These are phyloP conservation scores for Tachypleus tridentatus DNA, from an alignment of 1,140 invertebrate species.

Conservation along the genomic window DNA sequence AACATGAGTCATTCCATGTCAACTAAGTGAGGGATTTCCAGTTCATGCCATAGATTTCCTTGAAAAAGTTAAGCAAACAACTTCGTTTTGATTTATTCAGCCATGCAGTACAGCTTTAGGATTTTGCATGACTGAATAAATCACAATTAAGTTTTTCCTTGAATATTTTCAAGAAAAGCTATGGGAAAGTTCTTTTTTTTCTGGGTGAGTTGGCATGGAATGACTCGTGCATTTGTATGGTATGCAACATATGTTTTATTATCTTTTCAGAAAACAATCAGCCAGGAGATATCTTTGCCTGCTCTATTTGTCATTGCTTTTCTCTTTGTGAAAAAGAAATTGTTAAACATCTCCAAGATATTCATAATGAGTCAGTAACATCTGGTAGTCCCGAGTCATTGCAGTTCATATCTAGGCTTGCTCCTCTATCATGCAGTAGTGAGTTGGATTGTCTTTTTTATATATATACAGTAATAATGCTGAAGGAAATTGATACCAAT, in stretches of 20 bases:
- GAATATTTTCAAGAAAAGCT: neutral
- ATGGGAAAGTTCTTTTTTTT: neutral
- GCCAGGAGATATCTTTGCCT: constrained; percentile 1
- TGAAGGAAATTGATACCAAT: neutral
- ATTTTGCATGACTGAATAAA: neutral
- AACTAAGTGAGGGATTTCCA: too few species aligned
- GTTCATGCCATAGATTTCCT: too few species aligned
- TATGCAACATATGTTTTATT: neutral
- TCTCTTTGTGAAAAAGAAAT: neutral
- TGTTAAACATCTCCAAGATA: neutral
- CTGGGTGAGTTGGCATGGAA: neutral
- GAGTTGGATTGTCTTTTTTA: neutral
- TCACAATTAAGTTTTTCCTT: neutral
- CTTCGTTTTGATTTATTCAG: neutral
- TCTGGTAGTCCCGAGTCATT: neutral
- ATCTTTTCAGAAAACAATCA: neutral
- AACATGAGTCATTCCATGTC: too few species aligned
- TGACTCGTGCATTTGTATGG: neutral
- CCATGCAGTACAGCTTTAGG: neutral
- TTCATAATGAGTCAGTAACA: neutral
- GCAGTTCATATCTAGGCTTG: neutral
- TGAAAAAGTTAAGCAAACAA: too few species aligned
- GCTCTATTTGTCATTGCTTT: neutral
- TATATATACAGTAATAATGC: neutral
- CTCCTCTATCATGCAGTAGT: neutral